phyloP scores from a whole-genome alignment of 2,113 vertebrate genomes.

The Lethenteron camtschaticum region DNA sequence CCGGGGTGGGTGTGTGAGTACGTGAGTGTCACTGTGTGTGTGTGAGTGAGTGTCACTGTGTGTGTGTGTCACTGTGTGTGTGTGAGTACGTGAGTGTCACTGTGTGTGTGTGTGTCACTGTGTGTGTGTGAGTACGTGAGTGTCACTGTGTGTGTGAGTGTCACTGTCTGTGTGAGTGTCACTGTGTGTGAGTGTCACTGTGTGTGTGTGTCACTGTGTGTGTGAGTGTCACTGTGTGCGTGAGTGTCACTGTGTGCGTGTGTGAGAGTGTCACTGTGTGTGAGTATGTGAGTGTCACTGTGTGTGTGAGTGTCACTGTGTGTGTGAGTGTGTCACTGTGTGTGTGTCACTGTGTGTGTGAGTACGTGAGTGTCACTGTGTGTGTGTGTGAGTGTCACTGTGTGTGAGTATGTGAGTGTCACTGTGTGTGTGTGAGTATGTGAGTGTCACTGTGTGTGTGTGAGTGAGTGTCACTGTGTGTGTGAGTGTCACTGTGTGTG shows the following conservation, averaged over 20 bases:
- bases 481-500: neutral
- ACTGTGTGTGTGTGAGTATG: neutral
- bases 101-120: neutral
- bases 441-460: neutral
- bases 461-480: neutral
- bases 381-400: neutral
- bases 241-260: neutral
- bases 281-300: neutral
- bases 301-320: neutral
- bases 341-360: neutral
- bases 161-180: neutral
- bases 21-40: neutral
- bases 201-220: neutral
- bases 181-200: neutral
- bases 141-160: constrained; percentile 1
- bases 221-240: neutral
- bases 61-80: neutral
- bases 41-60: neutral
- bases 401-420: neutral
- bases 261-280: neutral
- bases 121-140: neutral
- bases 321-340: neutral
- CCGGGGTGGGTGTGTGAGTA: neutral
- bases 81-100: neutral
- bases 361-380: neutral